phyloP scores from a whole-genome alignment of 53 echinoderm and acorn worm genomes.

The Patiria pectinifera region DNA sequence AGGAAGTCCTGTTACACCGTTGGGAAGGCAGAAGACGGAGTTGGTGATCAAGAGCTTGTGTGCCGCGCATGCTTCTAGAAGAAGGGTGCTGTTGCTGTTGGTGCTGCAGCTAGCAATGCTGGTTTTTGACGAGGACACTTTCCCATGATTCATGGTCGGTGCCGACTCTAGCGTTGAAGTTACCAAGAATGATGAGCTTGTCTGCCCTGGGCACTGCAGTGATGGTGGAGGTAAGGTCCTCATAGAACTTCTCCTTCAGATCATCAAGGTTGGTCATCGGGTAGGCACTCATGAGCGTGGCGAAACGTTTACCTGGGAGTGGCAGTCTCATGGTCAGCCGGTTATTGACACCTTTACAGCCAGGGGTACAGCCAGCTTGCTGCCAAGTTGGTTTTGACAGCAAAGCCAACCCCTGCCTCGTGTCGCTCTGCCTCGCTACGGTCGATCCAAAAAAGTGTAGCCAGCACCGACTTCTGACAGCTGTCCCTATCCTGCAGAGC shows the following conservation, averaged over 20 bases:
- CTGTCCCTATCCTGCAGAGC: neutral
- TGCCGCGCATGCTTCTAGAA: slow-evolving; percentile 26
- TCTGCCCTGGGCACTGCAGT: slow-evolving; percentile 7
- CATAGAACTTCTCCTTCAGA: slow-evolving; percentile 34
- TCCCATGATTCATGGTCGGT: slow-evolving; percentile 31
- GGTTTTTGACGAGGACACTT: slow-evolving; percentile 26
- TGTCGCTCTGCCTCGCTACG: neutral
- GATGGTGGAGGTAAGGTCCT: slow-evolving; percentile 3
- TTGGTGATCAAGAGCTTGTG: slow-evolving; percentile 54
- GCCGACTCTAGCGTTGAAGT: slow-evolving; percentile 56
- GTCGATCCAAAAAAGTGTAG: slow-evolving; percentile 49
- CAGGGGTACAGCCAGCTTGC: slow-evolving; percentile 7
- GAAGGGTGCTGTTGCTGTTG: slow-evolving; percentile 55
- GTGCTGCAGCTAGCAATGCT: slow-evolving; percentile 56
- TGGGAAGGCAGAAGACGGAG: slow-evolving; percentile 30
- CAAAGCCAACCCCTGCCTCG: slow-evolving; percentile 36
- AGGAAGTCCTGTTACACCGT: slow-evolving; percentile 23
- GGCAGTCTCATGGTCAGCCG: slow-evolving; percentile 1
- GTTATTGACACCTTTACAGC: slow-evolving; percentile 22
- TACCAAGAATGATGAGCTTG: slow-evolving; percentile 42
- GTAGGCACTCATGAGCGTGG: slow-evolving; percentile 38
- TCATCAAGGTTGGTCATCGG: slow-evolving; percentile 59
- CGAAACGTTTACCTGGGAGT: neutral
- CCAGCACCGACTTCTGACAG: slow-evolving; percentile 31
- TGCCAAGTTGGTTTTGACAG: neutral